phyloP scores from a whole-genome alignment of 2,113 vertebrate species.

The Eurypyga helias region DNA sequence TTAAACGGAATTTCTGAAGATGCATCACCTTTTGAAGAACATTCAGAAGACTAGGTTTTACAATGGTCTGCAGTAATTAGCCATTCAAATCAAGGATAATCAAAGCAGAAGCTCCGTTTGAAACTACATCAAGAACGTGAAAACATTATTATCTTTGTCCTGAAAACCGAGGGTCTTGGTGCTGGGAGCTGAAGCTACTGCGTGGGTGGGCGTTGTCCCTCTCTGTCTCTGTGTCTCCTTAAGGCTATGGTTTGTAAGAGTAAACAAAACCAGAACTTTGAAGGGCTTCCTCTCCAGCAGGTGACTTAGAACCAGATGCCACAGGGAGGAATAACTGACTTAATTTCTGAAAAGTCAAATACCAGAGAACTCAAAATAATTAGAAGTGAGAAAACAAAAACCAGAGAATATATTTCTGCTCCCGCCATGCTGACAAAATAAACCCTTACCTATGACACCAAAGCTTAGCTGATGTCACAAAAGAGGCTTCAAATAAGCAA shows the following conservation, averaged over 20 bases:
- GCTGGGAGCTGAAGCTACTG: background rate
- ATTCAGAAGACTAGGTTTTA: background rate
- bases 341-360: background rate
- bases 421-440: background rate
- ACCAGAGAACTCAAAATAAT: background rate
- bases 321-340: background rate
- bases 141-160: background rate
- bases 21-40: background rate
- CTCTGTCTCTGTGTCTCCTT: background rate
- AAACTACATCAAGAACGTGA: background rate
- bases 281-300: background rate
- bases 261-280: background rate
- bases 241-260: background rate
- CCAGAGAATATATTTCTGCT: background rate
- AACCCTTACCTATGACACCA: fast-evolving
- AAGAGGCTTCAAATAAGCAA: background rate
- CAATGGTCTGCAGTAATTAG: background rate
- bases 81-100: background rate
- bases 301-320: background rate
- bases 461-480: background rate
- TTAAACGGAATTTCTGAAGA: background rate
- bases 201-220: background rate
- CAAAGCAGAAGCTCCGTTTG: background rate
- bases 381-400: background rate
- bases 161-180: fast-evolving